phyloP scores from a whole-genome alignment of 1,140 invertebrate genomes.

The Epicauta chinensis region DNA sequence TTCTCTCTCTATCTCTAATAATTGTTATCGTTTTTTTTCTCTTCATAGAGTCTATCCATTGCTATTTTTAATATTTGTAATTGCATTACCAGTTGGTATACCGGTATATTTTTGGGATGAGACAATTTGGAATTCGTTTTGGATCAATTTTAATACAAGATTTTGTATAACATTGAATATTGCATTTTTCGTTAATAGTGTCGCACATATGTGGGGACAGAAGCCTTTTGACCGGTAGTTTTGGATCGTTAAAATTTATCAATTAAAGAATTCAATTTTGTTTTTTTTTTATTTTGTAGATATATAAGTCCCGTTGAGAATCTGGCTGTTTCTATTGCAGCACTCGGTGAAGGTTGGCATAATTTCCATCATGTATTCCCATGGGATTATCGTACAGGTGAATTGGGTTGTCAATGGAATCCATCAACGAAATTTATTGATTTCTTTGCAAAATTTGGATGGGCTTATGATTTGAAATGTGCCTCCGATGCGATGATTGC shows the following conservation, averaged over 20 bases:
- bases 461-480: no score
- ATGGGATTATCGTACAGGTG: no score
- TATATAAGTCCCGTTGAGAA: constrained; percentile 70
- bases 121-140: constrained; percentile 68
- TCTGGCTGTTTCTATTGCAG: constrained; percentile 47
- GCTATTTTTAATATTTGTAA: constrained; percentile 68
- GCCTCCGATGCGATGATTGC: no score
- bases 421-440: no score
- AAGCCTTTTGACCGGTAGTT: constrained; percentile 82
- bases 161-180: constrained; percentile 81
- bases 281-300: no score
- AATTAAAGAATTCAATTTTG: constrained; percentile 11
- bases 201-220: constrained; percentile 84
- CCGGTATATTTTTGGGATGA: constrained; percentile 84
- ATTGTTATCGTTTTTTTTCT: constrained; percentile 12
- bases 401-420: no score
- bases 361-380: no score
- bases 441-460: no score
- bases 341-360: no score
- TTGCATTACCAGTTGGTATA: constrained; percentile 69
- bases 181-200: constrained; percentile 90
- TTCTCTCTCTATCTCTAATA: no score
- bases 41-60: constrained; percentile 60
- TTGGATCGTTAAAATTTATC: background rate
- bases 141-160: constrained; percentile 74